Conservation (phyloP, 2,888 invertebrate species). For the Drosophila atroscutellata region DNA sequence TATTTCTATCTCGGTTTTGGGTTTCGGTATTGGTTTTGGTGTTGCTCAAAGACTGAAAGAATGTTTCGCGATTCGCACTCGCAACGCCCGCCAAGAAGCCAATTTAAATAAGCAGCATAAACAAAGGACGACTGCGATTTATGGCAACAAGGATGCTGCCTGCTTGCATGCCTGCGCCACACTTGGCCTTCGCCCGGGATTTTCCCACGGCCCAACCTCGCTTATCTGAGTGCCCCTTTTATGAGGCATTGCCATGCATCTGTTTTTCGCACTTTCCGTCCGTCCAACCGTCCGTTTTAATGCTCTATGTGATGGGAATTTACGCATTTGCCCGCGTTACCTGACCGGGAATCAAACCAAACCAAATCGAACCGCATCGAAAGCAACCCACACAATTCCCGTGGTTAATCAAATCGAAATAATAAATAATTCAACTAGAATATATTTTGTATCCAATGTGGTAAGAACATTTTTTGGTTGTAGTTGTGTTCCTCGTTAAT, state of each 20-base stretch:
- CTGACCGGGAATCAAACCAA: not conserved
- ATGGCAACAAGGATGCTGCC: conserved; percentile 30
- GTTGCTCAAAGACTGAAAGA: not conserved
- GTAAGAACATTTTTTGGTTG: not conserved
- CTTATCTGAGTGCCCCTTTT: conserved; percentile 66
- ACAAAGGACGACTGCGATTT: conserved; percentile 68
- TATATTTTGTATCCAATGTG: not conserved
- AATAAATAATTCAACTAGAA: not conserved
- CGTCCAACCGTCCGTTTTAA: conserved; percentile 1
- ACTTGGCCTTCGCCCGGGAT: conserved; percentile 47
- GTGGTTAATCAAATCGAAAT: not conserved
- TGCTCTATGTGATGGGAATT: conserved; percentile 59
- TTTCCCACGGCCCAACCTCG: conserved; percentile 66
- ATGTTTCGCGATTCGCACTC: conserved; percentile 19
- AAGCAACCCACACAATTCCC: not conserved
- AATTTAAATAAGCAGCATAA: conserved; percentile 82
- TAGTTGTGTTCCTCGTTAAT: not conserved
- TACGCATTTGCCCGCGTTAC: conserved; percentile 44
- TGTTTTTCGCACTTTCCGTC: conserved; percentile 55
- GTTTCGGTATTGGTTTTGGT: conserved; percentile 6
- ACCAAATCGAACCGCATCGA: not conserved
- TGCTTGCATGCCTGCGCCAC: conserved; percentile 1
- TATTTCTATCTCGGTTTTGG: not conserved
- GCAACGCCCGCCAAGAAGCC: conserved; percentile 79
- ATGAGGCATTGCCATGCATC: conserved; percentile 54